phyloP scores from a whole-genome alignment of 2,888 invertebrate genomes.

The Dinocampus coccinellae region DNA sequence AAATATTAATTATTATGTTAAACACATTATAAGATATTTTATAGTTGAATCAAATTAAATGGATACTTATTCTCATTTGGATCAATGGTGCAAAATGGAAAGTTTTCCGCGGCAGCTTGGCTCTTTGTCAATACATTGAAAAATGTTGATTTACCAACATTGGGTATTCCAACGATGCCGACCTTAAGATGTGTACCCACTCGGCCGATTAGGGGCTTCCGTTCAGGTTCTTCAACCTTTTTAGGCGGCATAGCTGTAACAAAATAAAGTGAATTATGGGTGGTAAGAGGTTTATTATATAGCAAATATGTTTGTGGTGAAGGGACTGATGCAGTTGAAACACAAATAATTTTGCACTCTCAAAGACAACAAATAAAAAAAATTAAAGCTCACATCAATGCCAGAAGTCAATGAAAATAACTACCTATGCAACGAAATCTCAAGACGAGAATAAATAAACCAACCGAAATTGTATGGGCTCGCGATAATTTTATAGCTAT shows the following conservation, averaged over 20 bases:
- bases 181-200: slow-evolving; percentile 96
- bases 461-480: neutral
- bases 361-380: neutral
- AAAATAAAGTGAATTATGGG: slow-evolving; percentile 38
- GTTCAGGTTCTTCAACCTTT: slow-evolving; percentile 91
- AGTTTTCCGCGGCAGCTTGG: slow-evolving; percentile 97
- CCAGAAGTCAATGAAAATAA: neutral
- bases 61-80: slow-evolving; percentile 99
- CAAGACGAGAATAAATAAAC: neutral
- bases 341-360: neutral
- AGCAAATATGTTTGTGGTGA: neutral
- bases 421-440: neutral
- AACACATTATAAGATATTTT: slow-evolving; percentile 18
- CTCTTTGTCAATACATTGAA: slow-evolving; percentile 99
- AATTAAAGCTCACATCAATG: neutral
- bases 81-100: slow-evolving; percentile 99
- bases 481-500: neutral
- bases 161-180: slow-evolving; percentile 96
- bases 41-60: neutral
- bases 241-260: slow-evolving; percentile 81
- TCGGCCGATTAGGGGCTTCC: slow-evolving; percentile 92
- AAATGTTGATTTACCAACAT: slow-evolving; percentile 99
- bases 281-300: slow-evolving; percentile 21
- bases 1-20: slow-evolving; percentile 49
- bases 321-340: neutral